These are phyloP conservation scores for Metridium senile DNA, from an alignment of 92 coral and sea anemone species.

Conservation along the genomic window DNA sequence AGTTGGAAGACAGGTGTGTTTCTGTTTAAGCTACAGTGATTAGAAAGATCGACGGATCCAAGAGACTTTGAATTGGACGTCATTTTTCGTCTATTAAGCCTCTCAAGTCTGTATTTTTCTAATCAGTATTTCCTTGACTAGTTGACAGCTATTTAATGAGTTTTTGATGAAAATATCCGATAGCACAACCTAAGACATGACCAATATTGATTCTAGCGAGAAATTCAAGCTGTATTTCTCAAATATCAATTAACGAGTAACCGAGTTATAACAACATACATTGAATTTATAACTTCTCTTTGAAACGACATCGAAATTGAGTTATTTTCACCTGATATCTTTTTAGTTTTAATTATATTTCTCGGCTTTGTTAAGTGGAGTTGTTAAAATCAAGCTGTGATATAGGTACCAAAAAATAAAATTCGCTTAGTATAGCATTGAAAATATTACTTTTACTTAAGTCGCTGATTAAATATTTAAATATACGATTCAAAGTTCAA, in stretches of 20 bases:
- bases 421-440: too few relatives aligned
- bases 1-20: conserved; percentile 27
- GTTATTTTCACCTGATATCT: not conserved
- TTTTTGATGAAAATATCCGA: conserved; percentile 38
- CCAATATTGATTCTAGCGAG: conserved; percentile 35
- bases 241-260: conserved; percentile 17
- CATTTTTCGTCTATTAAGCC: conserved; percentile 34
- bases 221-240: conserved; percentile 26
- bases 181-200: conserved; percentile 35
- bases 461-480: conserved; percentile 1
- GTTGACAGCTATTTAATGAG: conserved; percentile 38
- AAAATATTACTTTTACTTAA: too few relatives aligned
- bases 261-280: not conserved
- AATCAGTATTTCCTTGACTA: conserved; percentile 40
- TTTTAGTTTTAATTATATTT: not conserved
- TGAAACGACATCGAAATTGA: not conserved
- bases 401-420: too few relatives aligned
- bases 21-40: conserved; percentile 44
- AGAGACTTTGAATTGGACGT: conserved; percentile 25
- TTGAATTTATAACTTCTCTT: not conserved
- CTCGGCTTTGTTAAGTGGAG: not conserved
- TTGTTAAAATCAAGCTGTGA: not conserved
- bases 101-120: conserved; percentile 37
- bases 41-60: conserved; percentile 27
- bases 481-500: not conserved